These are phyloP conservation scores for Athene cunicularia DNA, from an alignment of 2,113 vertebrate species.

Conservation along the genomic window DNA sequence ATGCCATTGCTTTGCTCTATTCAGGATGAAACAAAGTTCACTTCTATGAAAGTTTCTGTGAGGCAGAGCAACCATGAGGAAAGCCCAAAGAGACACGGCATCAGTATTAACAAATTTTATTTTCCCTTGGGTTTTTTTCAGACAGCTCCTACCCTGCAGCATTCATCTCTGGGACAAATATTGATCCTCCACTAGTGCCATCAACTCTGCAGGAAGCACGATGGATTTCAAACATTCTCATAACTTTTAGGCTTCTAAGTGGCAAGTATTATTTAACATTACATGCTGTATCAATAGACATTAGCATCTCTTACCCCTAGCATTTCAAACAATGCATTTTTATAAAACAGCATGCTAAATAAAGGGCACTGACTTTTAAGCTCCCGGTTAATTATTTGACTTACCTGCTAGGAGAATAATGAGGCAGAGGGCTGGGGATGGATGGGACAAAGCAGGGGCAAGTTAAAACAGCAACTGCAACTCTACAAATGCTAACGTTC, in stretches of 20 bases:
- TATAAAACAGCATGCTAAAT: constrained; percentile 9
- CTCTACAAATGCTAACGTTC: accelerated
- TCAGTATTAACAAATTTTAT: neutral
- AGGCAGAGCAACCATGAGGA: neutral
- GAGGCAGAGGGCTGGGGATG: neutral
- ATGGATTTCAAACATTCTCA: neutral
- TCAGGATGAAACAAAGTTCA: neutral
- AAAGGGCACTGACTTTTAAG: neutral
- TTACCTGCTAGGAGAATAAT: neutral
- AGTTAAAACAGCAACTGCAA: neutral
- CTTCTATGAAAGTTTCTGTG: neutral
- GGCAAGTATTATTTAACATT: neutral
- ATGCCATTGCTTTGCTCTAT: neutral
- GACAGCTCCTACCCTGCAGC: neutral
- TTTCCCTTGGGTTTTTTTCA: neutral
- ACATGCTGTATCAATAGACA: neutral
- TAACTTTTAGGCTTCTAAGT: neutral
- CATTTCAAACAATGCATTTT: constrained; percentile 6
- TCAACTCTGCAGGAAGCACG: neutral
- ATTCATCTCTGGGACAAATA: neutral
- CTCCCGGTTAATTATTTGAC: neutral
- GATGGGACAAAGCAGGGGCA: neutral
- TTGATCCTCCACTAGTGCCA: accelerated
- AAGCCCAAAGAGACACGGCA: neutral
- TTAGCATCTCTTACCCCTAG: neutral